Conservation (phyloP, 1,140 invertebrate genomes). For the Bombus fervidus region DNA sequence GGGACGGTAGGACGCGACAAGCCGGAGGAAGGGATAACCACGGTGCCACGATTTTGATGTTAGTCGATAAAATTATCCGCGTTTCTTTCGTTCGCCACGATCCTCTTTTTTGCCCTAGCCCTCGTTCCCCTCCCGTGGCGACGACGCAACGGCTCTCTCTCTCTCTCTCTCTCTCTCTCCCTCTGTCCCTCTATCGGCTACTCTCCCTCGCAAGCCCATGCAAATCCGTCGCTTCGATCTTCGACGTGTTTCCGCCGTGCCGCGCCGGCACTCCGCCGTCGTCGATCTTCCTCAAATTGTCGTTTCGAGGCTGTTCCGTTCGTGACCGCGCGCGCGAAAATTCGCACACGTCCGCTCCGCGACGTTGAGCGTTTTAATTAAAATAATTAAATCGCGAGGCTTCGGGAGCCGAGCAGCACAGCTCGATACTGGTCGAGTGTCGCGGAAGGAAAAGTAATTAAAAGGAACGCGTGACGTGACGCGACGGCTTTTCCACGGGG, state of each 20-base stretch:
- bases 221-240: neutral
- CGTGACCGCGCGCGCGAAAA: neutral
- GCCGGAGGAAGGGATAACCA: neutral
- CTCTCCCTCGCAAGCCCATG: neutral
- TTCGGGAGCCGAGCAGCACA: neutral
- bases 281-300: conserved; percentile 7
- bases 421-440: conserved; percentile 32
- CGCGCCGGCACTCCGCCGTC: neutral
- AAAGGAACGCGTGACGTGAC: conserved; percentile 43
- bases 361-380: conserved; percentile 43
- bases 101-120: neutral
- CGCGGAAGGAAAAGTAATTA: conserved; percentile 50
- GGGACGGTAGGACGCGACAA: neutral
- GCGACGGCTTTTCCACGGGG: conserved; percentile 28
- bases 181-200: neutral
- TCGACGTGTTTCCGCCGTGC: neutral
- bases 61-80: conserved; percentile 58
- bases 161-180: neutral
- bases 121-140: too few species aligned
- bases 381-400: conserved; percentile 49
- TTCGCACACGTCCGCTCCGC: neutral
- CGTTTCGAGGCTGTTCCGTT: neutral
- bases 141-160: neutral
- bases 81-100: conserved; percentile 20
- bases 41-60: conserved; percentile 54